Base-by-base conservation (phyloP, 2,797 vertebrate genomes). In the Acanthurus leucopareius region DNA sequence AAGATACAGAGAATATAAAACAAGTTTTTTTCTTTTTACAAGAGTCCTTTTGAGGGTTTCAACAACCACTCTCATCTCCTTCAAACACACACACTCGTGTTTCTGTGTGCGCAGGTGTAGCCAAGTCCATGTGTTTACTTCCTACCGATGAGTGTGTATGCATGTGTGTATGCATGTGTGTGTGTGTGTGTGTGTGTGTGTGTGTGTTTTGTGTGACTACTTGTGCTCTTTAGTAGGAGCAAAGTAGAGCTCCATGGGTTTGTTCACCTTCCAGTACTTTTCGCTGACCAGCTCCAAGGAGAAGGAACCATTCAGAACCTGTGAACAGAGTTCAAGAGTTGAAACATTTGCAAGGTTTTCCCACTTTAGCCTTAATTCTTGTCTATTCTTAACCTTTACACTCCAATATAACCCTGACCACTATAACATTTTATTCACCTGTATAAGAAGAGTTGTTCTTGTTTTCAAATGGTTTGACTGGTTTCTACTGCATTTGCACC, bases 211-310 rank as follows among this genome's bases (percentile, higher is more conserved):
- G n/a, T 56, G 67, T 8, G 52, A 91, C 92, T 95, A 99, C 97
- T 99, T 99, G 95, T 99, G 98, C 92, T 99, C 97, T 94, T 99
- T 99, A 35, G 98, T 99, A 0, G 98, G 98, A 54, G 98, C 97
- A 61, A 99, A 99, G 93, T 99, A 99, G 71, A 99, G 96, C 96
- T 99, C 98, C 98, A 99, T 99, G 82, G 98, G 98, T 88, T 99
- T 99, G 94, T 99, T 99, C 90, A 99, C 98, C 92, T 99, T 99
- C 98, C 98, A 99, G 92, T 99, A 99, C 90, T 99, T 99, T 95
- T 99, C 98, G 73, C 97, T 99, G 94, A 99, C 98, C 87, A 99
- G 95, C 91, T 99, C 98, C 93, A 99, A 91, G 74, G 98, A 99
- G 89, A 99, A 99, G 0, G 98, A 99, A 17, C 98, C 98, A 59